These are phyloP conservation scores for Adelosebastes latens DNA, from an alignment of 2,797 vertebrate genomes.

Conservation along the genomic window DNA sequence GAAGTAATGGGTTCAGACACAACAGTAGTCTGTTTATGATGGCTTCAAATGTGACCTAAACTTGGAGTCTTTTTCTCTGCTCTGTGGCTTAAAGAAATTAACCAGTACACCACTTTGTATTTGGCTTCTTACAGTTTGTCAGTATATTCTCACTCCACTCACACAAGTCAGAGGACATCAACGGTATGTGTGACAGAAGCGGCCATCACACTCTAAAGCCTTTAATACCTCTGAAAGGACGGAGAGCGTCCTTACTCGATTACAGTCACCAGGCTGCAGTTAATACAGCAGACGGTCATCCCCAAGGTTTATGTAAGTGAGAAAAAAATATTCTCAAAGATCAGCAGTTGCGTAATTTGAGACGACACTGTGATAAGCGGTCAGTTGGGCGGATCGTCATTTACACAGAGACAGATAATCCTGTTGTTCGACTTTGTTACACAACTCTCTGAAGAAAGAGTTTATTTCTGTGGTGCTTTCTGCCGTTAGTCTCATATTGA, in stretches of 20 bases:
- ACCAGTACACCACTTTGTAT: neutral
- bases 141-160: neutral
- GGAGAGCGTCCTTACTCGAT: conserved; percentile 20
- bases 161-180: neutral
- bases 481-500: neutral
- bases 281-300: neutral
- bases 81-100: neutral
- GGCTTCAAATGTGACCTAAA: neutral
- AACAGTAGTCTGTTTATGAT: neutral
- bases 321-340: conserved; percentile 6
- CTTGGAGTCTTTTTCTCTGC: neutral
- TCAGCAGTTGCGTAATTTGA: conserved; percentile 45
- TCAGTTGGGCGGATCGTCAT: neutral
- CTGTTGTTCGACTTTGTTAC: neutral
- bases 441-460: conserved; percentile 2
- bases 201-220: conserved; percentile 34
- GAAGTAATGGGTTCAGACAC: no score
- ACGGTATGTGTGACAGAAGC: neutral
- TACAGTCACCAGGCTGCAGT: conserved; percentile 24
- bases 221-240: conserved; percentile 43
- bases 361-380: neutral
- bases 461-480: neutral
- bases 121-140: neutral
- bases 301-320: conserved; percentile 48
- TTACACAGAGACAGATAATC: conserved; percentile 25